Percentiles rank a stretch among this genome's conserved stretches.
These are phyloP conservation scores for Dendrocincla fuliginosa DNA, from an alignment of 2,797 vertebrate species.

Conservation along the genomic window DNA sequence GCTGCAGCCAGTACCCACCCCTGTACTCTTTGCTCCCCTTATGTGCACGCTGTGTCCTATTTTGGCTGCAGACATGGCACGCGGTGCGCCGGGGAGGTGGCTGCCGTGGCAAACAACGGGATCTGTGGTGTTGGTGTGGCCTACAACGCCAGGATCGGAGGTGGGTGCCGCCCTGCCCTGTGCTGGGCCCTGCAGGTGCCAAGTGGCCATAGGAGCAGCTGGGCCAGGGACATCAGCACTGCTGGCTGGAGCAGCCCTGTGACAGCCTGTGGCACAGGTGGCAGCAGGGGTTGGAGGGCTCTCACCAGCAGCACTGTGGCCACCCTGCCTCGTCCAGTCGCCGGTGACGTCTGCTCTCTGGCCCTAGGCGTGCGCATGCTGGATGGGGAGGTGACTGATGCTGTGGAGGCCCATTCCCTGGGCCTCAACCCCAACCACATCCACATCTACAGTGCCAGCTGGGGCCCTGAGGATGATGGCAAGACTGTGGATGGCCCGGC, in stretches of 20 bases:
- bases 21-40: accelerated
- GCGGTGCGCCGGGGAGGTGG: conserved; percentile 94
- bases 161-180: not conserved
- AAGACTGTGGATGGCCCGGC: conserved; percentile 97
- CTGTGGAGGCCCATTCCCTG: conserved; percentile 95
- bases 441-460: conserved; percentile 97
- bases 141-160: conserved; percentile 87
- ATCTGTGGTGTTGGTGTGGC: conserved; percentile 97
- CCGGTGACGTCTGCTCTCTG: not conserved
- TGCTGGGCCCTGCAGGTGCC: not conserved
- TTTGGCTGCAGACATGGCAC: conserved; percentile 86
- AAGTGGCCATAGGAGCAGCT: accelerated
- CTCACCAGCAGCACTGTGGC: accelerated
- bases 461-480: conserved; percentile 97
- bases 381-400: conserved; percentile 97
- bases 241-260: not conserved
- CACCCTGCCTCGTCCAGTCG: accelerated
- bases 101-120: conserved; percentile 91
- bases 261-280: accelerated
- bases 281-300: not conserved
- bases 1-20: not conserved
- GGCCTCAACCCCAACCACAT: conserved; percentile 96
- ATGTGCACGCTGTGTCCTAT: not conserved
- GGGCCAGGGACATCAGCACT: accelerated
- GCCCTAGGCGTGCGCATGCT: conserved; percentile 95